These are phyloP conservation scores for Todiramphus saurophagus DNA, from an alignment of 2,113 vertebrate species.

Conservation along the genomic window DNA sequence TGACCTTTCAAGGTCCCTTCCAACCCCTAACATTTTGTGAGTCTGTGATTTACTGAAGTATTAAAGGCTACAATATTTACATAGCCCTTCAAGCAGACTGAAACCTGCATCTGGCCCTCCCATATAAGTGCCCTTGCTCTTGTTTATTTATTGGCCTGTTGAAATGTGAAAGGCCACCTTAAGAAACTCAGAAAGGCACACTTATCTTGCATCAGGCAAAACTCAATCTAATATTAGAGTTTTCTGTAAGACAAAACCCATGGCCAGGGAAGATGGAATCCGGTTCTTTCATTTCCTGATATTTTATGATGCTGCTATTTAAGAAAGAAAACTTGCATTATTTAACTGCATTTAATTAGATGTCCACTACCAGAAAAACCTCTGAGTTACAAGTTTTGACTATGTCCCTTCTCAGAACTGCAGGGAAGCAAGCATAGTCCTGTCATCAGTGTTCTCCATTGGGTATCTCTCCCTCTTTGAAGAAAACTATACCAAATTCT, in stretches of 20 bases:
- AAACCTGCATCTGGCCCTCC: not conserved
- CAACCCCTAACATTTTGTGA: no score
- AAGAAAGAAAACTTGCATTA: not conserved
- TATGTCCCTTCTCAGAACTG: not conserved
- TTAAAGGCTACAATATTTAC: not conserved
- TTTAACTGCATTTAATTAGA: not conserved
- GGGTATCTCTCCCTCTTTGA: not conserved
- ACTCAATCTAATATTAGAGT: not conserved
- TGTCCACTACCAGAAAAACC: not conserved
- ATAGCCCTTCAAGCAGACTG: not conserved
- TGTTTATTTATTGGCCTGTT: not conserved
- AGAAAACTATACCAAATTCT: fast-evolving
- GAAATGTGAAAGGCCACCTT: not conserved
- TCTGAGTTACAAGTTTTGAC: not conserved
- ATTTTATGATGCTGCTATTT: not conserved
- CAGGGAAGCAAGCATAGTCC: not conserved
- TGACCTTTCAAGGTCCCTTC: no score
- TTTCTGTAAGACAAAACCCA: not conserved
- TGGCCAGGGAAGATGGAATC: not conserved
- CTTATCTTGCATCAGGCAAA: not conserved
- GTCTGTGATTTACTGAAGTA: not conserved
- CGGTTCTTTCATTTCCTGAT: not conserved
- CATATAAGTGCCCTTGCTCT: not conserved
- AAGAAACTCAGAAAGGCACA: not conserved
- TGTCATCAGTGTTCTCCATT: not conserved